phyloP scores from a whole-genome alignment of 1,140 invertebrate species.

The Cydia pomonella region DNA sequence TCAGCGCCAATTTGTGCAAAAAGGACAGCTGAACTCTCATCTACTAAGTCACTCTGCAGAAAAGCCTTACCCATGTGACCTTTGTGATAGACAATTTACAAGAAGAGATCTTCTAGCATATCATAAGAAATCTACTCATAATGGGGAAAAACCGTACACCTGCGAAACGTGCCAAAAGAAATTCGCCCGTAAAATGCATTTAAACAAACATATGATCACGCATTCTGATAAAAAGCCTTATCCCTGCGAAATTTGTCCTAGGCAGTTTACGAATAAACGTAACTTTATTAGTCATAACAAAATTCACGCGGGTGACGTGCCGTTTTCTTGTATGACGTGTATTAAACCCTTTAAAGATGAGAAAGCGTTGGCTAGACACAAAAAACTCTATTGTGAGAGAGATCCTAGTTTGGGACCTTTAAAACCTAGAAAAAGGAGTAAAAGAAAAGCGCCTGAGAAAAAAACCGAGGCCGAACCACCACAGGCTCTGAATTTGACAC shows the following conservation, averaged over 20 bases:
- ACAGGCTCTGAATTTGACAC: not conserved
- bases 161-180: constrained; percentile 36
- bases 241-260: constrained; percentile 37
- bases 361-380: not conserved
- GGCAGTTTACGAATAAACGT: constrained; percentile 24
- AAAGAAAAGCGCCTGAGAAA: not conserved
- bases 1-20: constrained; percentile 31
- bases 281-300: constrained; percentile 38
- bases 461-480: not conserved
- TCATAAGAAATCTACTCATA: constrained; percentile 41
- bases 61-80: constrained; percentile 80
- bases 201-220: constrained; percentile 36
- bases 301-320: constrained; percentile 37
- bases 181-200: constrained; percentile 22
- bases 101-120: constrained; percentile 45
- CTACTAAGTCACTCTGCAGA: constrained; percentile 78
- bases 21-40: constrained; percentile 58
- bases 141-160: constrained; percentile 38
- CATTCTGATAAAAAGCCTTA: constrained; percentile 40
- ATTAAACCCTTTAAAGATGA: constrained; percentile 30
- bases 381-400: not conserved
- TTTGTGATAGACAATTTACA: constrained; percentile 80
- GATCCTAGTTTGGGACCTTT: not conserved
- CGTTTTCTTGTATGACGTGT: constrained; percentile 35
- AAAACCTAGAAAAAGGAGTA: not conserved